Conservation (phyloP, 2,113 vertebrate genomes). For the Dromaius novaehollandiae region DNA sequence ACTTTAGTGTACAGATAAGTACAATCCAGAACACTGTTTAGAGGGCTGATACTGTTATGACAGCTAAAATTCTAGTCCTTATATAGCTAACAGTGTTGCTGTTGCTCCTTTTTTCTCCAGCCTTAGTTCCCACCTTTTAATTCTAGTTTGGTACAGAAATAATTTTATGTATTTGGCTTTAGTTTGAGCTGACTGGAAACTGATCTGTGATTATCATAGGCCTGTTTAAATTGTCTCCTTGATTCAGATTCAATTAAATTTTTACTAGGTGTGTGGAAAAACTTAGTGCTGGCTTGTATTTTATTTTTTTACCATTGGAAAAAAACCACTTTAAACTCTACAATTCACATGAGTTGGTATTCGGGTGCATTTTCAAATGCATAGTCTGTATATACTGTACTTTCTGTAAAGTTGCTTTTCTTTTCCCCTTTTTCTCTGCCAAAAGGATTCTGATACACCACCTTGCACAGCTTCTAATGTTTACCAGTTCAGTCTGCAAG, state of each 20-base stretch:
- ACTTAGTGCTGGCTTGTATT: neutral
- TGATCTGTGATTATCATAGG: neutral
- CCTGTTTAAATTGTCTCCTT: neutral
- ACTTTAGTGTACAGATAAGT: neutral
- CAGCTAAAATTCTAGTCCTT: neutral
- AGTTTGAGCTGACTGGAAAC: neutral
- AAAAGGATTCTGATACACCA: slow-evolving; percentile 92
- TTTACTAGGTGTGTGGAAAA: slow-evolving; percentile 8
- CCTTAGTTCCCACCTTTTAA: neutral
- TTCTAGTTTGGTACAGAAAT: neutral
- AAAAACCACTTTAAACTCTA: neutral
- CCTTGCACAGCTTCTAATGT: slow-evolving; percentile 82
- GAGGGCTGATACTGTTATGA: neutral
- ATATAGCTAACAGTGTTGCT: neutral
- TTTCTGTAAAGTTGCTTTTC: slow-evolving; percentile 65
- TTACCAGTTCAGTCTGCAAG: slow-evolving; percentile 84
- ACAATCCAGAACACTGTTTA: neutral
- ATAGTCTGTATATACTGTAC: slow-evolving; percentile 38
- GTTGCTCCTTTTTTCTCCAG: neutral
- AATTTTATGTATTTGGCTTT: neutral
- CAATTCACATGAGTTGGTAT: slow-evolving; percentile 16
- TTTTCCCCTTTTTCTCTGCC: slow-evolving; percentile 52
- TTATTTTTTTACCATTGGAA: neutral
- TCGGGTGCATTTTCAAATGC: slow-evolving; percentile 53
- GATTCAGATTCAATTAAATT: neutral